phyloP scores from a whole-genome alignment of 2,113 vertebrate species.

The Osmerus mordax region DNA sequence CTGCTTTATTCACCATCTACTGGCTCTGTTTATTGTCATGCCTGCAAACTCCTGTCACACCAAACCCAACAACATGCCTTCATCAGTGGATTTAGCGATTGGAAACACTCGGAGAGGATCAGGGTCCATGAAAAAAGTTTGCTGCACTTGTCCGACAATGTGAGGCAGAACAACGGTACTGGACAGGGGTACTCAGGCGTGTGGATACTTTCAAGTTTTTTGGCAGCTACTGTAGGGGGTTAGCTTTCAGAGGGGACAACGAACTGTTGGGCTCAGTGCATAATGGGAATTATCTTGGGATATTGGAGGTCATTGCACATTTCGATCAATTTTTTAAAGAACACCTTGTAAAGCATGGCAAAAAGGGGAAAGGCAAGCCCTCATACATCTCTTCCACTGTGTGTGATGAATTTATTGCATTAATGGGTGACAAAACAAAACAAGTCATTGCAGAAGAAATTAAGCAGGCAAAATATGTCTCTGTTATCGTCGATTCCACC shows the following conservation, averaged over 20 bases:
- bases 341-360: too few species aligned
- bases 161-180: too few species aligned
- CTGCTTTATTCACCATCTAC: not conserved
- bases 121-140: not conserved
- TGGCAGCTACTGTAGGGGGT: too few species aligned
- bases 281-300: too few species aligned
- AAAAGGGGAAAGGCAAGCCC: too few species aligned
- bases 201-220: too few species aligned
- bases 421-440: not conserved
- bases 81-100: not conserved
- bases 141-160: not conserved
- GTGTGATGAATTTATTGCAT: not conserved
- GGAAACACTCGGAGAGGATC: too few species aligned
- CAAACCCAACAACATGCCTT: not conserved
- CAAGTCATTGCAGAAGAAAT: constrained; percentile 1
- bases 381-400: not conserved
- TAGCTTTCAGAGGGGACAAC: too few species aligned
- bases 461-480: constrained; percentile 11
- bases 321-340: too few species aligned
- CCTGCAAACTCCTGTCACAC: not conserved
- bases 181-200: too few species aligned
- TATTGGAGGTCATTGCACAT: too few species aligned
- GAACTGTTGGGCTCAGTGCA: too few species aligned
- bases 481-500: constrained; percentile 30
- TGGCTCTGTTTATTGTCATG: not conserved